phyloP scores from a whole-genome alignment of 2,113 vertebrate species.

The Ctenomys sociabilis region DNA sequence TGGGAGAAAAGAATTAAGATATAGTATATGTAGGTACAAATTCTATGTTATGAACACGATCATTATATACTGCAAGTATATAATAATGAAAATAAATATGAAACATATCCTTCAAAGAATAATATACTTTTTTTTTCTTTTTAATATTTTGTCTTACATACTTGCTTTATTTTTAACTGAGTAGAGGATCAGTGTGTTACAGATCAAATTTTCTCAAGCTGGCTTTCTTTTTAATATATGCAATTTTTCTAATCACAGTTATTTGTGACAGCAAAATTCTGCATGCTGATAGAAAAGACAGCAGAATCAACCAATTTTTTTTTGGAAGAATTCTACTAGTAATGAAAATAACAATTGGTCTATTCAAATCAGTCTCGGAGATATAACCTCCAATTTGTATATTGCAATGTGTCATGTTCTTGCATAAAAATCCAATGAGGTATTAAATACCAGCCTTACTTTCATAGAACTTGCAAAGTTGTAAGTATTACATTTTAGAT shows the following conservation, averaged over 20 bases:
- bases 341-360: constrained; percentile 32
- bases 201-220: constrained; percentile 56
- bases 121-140: constrained; percentile 32
- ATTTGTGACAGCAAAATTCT: constrained; percentile 46
- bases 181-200: constrained; percentile 31
- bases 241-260: constrained; percentile 62
- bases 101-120: constrained; percentile 48
- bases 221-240: constrained; percentile 53
- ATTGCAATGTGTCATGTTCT: constrained; percentile 11
- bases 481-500: not conserved
- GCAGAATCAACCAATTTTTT: constrained; percentile 49
- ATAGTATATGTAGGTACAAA: not conserved
- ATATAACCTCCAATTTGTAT: not conserved
- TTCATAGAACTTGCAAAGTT: constrained; percentile 3
- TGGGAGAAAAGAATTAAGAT: not conserved
- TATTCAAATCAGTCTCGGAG: constrained; percentile 38
- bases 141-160: constrained; percentile 49
- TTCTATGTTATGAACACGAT: not conserved
- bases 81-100: not conserved
- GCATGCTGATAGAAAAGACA: constrained; percentile 23
- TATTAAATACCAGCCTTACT: not conserved
- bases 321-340: constrained; percentile 59
- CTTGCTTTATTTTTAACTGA: constrained; percentile 66
- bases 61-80: not conserved
- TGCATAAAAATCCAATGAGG: constrained; percentile 30